Evolutionary conservation across 2,888 invertebrate genomes (phyloP).

Genomic region (Chymomyza fuscimana): DNA sequence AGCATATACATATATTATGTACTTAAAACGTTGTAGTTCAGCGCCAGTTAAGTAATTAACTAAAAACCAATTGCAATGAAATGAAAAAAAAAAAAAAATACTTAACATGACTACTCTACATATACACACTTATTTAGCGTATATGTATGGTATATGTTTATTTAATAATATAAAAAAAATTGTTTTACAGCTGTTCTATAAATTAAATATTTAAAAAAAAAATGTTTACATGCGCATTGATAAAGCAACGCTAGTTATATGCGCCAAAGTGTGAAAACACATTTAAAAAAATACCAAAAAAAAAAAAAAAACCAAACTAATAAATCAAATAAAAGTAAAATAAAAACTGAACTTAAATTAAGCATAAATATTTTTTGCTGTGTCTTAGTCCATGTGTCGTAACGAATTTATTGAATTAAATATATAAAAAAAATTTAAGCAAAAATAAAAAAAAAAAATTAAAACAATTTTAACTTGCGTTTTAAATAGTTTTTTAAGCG

Average conservation of each 20-base stretch:
- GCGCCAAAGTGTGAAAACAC: slow-evolving; percentile 14
- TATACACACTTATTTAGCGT: slow-evolving; percentile 38
- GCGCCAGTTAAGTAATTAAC: background rate
- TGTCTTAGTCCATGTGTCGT: slow-evolving; percentile 80
- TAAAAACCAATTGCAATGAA: slow-evolving; percentile 10
- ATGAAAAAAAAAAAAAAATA: slow-evolving; percentile 23
- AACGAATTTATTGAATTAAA: slow-evolving; percentile 78
- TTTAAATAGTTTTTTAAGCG: slow-evolving; percentile 42
- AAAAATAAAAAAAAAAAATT: slow-evolving; percentile 38
- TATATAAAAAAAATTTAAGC: slow-evolving; percentile 33
- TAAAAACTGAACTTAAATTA: slow-evolving; percentile 55
- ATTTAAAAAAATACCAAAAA: slow-evolving; percentile 10
- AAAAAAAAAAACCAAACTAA: slow-evolving; percentile 31
- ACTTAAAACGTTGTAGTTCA: background rate
- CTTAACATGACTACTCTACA: slow-evolving; percentile 33
- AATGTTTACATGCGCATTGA: slow-evolving; percentile 74
- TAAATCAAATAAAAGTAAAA: slow-evolving; percentile 28
- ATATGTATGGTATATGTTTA: background rate
- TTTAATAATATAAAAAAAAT: slow-evolving; percentile 30
- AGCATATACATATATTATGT: background rate
- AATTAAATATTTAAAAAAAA: slow-evolving; percentile 50
- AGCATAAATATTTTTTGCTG: slow-evolving; percentile 77
- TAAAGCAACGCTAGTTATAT: slow-evolving; percentile 34
- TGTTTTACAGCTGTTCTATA: slow-evolving; percentile 61
- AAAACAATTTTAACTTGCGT: slow-evolving; percentile 32